Evolutionary conservation across 1,140 invertebrate species (phyloP).

Genomic region (Drosophila tani): DNA sequence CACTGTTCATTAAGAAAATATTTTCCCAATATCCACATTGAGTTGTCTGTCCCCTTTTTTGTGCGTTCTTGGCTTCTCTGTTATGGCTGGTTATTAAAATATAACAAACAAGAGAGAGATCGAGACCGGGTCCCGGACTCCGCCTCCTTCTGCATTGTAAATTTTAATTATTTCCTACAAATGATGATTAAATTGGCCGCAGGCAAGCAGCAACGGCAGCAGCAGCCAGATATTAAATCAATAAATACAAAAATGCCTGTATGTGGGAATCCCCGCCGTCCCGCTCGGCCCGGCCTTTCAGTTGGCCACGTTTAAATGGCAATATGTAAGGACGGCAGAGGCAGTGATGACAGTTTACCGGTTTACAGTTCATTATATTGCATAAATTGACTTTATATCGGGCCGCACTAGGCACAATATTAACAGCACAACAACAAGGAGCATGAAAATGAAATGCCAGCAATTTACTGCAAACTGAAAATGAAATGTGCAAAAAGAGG

Average conservation of each 20-base stretch:
- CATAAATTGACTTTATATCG: conserved; percentile 78
- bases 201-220: conserved; percentile 46
- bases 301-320: conserved; percentile 65
- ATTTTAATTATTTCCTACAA: conserved; percentile 82
- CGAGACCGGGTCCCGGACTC: conserved; percentile 8
- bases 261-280: conserved; percentile 21
- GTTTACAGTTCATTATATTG: conserved; percentile 78
- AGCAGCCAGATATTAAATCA: conserved; percentile 75
- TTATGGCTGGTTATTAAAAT: conserved; percentile 67
- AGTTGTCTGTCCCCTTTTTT: conserved; percentile 32
- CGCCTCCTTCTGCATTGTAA: conserved; percentile 62
- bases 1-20: conserved; percentile 12
- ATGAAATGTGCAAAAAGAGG: conserved; percentile 27
- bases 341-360: conserved; percentile 78
- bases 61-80: conserved; percentile 16
- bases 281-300: conserved; percentile 4
- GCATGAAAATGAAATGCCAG: conserved; percentile 50
- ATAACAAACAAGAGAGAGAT: conserved; percentile 48
- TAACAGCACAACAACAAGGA: conserved; percentile 48
- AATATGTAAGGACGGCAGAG: conserved; percentile 38
- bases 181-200: conserved; percentile 80
- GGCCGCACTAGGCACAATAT: conserved; percentile 51
- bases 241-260: conserved; percentile 54
- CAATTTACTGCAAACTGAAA: conserved; percentile 46
- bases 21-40: conserved; percentile 38